A percentile compares a stretch with the other conserved stretches of the same genome.
Conservation (phyloP, 1,140 invertebrate genomes). For the Brachionus calyciflorus region DNA sequence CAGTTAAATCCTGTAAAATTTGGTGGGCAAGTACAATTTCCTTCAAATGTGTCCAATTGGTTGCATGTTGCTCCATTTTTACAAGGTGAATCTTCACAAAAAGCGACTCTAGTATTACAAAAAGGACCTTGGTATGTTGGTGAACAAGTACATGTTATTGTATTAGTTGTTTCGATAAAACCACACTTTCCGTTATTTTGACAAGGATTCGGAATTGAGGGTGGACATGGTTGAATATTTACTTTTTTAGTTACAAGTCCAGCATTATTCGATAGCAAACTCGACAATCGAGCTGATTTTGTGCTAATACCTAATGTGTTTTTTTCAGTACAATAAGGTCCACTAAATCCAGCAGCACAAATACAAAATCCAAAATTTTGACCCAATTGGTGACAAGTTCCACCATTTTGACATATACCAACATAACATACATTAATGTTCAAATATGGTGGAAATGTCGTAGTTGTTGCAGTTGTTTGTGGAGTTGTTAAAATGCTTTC, state of each 20-base stretch:
- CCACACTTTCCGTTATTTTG: slow-evolving; percentile 29
- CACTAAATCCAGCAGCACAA: background rate
- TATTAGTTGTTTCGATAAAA: slow-evolving; percentile 33
- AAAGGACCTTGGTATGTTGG: slow-evolving; percentile 56
- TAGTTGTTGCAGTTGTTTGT: background rate
- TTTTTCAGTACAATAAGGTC: slow-evolving; percentile 32
- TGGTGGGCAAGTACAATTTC: slow-evolving; percentile 5
- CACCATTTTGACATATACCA: slow-evolving; percentile 38
- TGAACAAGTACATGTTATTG: slow-evolving; percentile 70
- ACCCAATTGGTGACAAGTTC: background rate
- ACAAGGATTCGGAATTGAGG: slow-evolving; percentile 31
- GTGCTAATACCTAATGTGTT: background rate
- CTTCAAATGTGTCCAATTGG: background rate
- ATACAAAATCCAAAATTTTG: slow-evolving; percentile 17
- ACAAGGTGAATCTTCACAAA: slow-evolving; percentile 48
- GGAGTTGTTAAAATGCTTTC: background rate
- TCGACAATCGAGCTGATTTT: background rate
- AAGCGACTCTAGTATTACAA: slow-evolving; percentile 49
- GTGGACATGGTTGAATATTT: slow-evolving; percentile 3
- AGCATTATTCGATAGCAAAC: background rate
- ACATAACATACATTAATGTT: slow-evolving; percentile 34
- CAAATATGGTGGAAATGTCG: background rate
- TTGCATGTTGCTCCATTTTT: slow-evolving; percentile 49
- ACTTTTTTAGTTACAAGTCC: background rate
- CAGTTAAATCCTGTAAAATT: slow-evolving; percentile 39